Evolutionary conservation across 2,113 vertebrate species (phyloP), one percentile per base, ranked within the genome.

Genomic region (Barbus barbus): DNA sequence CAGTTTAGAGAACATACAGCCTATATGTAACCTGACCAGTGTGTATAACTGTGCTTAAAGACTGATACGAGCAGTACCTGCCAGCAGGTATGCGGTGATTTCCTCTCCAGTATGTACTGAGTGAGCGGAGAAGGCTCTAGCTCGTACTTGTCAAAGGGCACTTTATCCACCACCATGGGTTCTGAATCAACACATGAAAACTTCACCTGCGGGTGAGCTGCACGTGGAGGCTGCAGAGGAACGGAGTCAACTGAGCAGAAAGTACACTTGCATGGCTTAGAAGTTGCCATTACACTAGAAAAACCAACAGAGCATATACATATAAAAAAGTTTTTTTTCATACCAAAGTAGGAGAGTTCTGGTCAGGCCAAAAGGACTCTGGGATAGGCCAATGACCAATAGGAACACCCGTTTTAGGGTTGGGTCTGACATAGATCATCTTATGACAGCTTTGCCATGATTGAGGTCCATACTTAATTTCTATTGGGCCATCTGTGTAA

Each of bases 141-240:
- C 90, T 99, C 98, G 1, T 99, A 99, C 92, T 99, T 99, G 93
- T 99, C 98, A 88, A 99, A 99, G 28, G 98, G 98, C 83, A 99
- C 95, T 91, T 99, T 99, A 90, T 99, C 98, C 60, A 99, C 98
- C 81, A 99, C 96, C 97, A 99, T 99, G 44, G 98, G 98, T 84
- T 99, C 98, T 85, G 96, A 97, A 91, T 99, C 98, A 78, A 95
- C 89, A 87, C 98, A 99, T 58, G 96, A 97, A 92, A 99, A 99
- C 51, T 95, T 96, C 85, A 99, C 96, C 88, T 98, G 89, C 0
- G 98, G 98, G 87, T 99, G 98, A 90, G 98, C 95, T 13, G 96
- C 94, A 87, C 98, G 97, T 2, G 98, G 97, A 46, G 98, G 97
- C 98, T 99, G 90, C 24, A 56, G 46, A 51, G 28, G 5, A 14